A percentile compares a stretch with the other conserved stretches of the same genome.
Evolutionary conservation across 1,140 invertebrate genomes (phyloP).

Genomic region (Hormaphis cornu): DNA sequence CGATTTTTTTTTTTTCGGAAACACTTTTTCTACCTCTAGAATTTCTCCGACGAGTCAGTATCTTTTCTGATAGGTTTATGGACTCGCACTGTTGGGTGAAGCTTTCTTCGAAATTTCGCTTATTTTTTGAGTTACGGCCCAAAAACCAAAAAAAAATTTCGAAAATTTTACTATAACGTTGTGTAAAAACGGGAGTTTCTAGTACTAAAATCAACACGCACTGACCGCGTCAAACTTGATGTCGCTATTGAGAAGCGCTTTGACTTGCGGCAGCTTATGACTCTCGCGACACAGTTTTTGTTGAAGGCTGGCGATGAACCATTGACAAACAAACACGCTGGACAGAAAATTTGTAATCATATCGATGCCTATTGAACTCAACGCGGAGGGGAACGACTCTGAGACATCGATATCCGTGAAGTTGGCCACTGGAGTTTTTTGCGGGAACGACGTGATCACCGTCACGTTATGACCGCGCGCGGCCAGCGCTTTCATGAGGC

Average conservation of each 20-base stretch:
- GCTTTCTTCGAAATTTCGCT: too few species aligned
- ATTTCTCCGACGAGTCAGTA: too few species aligned
- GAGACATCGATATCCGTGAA: constrained; percentile 44
- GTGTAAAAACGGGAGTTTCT: too few species aligned
- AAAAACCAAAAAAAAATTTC: too few species aligned
- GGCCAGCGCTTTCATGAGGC: constrained; percentile 39
- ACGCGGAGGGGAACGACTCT: background rate
- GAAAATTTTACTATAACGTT: too few species aligned
- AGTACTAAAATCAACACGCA: too few species aligned
- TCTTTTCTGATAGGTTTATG: too few species aligned
- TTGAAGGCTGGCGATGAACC: constrained; percentile 9
- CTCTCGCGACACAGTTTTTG: background rate
- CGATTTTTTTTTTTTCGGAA: too few species aligned
- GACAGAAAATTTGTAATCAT: background rate
- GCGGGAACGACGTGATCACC: constrained; percentile 43
- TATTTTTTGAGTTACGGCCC: too few species aligned
- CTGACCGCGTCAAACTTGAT: constrained; percentile 35
- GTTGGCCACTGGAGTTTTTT: constrained; percentile 45
- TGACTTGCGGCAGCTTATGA: background rate
- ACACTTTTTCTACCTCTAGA: too few species aligned
- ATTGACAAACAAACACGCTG: background rate
- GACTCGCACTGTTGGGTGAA: too few species aligned
- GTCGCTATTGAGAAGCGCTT: constrained; percentile 19
- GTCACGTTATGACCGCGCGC: constrained; percentile 40
- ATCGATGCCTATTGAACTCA: background rate